Percentiles rank a stretch among this genome's conserved stretches.
Conservation (phyloP, 1,140 invertebrate species). For the Drosophila persimilis region DNA sequence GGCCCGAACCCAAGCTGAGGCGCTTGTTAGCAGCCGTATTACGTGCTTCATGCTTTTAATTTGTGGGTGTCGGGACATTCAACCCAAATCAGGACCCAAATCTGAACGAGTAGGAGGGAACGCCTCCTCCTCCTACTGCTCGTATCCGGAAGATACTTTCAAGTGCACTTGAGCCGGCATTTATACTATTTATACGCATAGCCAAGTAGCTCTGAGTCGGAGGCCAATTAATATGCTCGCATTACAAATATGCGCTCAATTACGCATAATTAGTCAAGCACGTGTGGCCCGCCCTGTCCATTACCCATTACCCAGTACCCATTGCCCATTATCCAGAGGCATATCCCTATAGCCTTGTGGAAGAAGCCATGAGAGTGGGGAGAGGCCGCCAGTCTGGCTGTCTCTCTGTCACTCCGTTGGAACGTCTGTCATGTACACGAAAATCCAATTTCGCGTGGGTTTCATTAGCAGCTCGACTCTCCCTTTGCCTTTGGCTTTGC, state of each 20-base stretch:
- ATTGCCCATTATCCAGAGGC: too few species aligned
- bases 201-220: constrained; percentile 26
- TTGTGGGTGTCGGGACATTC: constrained; percentile 30
- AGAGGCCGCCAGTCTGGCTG: constrained; percentile 16
- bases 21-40: constrained; percentile 45
- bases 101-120: not conserved
- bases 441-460: constrained; percentile 76
- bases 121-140: not conserved
- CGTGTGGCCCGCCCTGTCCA: constrained; percentile 68
- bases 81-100: constrained; percentile 15
- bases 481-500: not conserved
- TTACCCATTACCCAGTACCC: constrained; percentile 41
- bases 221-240: constrained; percentile 73
- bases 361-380: not conserved
- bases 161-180: constrained; percentile 46
- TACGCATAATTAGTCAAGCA: constrained; percentile 76
- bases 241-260: constrained; percentile 74
- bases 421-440: constrained; percentile 66
- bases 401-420: constrained; percentile 16
- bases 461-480: constrained; percentile 64
- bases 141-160: constrained; percentile 22
- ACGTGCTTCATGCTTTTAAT: constrained; percentile 43
- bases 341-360: too few species aligned
- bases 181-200: constrained; percentile 39
- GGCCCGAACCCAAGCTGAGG: constrained; percentile 2